Evolutionary conservation across 2,113 vertebrate genomes (phyloP).

Genomic region (Erpornis zantholeuca): DNA sequence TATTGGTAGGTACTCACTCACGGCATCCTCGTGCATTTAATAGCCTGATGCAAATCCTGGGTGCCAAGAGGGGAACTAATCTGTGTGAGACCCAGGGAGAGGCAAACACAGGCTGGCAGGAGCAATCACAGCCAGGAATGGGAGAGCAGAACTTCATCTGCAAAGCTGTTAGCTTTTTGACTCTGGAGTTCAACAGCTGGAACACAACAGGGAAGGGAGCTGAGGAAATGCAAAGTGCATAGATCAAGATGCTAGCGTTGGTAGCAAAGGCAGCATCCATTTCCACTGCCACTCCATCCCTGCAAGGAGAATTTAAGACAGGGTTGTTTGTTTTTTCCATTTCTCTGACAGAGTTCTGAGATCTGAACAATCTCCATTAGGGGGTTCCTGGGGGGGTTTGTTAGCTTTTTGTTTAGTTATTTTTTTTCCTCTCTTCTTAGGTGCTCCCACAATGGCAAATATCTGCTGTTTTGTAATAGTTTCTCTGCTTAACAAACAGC

Average conservation of each 20-base stretch:
- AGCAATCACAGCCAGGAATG: neutral
- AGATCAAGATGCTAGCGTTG: neutral
- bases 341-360: neutral
- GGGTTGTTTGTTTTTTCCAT: neutral
- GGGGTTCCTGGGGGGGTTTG: too few species aligned
- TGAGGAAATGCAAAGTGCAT: neutral
- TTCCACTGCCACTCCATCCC: neutral
- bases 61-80: neutral
- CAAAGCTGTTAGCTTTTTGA: neutral
- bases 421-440: neutral
- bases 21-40: neutral
- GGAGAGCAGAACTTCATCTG: neutral
- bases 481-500: neutral
- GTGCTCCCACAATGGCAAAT: neutral
- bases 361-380: neutral
- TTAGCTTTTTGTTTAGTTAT: neutral
- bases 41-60: neutral
- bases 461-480: neutral
- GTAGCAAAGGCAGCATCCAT: neutral
- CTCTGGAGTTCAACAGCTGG: neutral
- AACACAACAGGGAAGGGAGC: neutral
- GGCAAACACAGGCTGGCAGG: neutral
- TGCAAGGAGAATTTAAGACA: neutral
- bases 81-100: neutral
- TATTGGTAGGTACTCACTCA: neutral